Evolutionary conservation across 2,113 vertebrate genomes (phyloP), one percentile per base, ranked within the genome.

Genomic region (Nannobrachium achirus): DNA sequence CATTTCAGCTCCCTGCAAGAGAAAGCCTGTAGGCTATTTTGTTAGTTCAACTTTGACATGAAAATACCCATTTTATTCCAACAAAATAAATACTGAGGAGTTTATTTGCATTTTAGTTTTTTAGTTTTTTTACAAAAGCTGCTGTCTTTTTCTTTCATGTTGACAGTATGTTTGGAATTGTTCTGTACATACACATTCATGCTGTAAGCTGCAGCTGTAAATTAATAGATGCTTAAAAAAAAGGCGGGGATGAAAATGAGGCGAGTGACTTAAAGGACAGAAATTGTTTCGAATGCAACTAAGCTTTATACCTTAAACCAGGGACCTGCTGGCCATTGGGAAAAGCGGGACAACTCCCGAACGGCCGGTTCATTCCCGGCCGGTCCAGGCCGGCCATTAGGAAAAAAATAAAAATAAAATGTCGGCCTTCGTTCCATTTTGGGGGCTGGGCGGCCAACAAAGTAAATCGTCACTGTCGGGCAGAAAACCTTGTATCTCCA

Each of bases 71-170:
- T 88, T 86, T 89, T 86, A 79, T 84, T 90, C 81, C 82, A 85
- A 85, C 80, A 90, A 89, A 91, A 91, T 89, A 91, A 91, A 91
- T 85, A 91, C 78, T 85, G 84, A 89, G 81, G 68, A 68, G 66
- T 48, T 14, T n/a, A 48, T 14, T 14, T 14, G 6, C 46, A 6
- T 48, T 48, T n/a, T 14, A 13, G 13, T 48, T n/a, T 13, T 48
- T 4, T 48, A n/a, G n/a, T 13, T 48, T 48, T 59, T 90, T 78
- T 86, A 86, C 77, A 89, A 90, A 91, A 89, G 61, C 72, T 78
- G 9, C 59, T 55, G 59, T 78, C 40, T 48, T 48, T 48, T 14
- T 14, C 50, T 63, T 52, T 57, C 60, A 44, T 66, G 73, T 57
- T 15, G 57, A 86, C 80, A 76, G 60, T 77, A 66, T 76, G 61